Evolutionary conservation across 2,113 vertebrate species (phyloP), one percentile per base, ranked within the genome.

Genomic region (Strix uralensis): DNA sequence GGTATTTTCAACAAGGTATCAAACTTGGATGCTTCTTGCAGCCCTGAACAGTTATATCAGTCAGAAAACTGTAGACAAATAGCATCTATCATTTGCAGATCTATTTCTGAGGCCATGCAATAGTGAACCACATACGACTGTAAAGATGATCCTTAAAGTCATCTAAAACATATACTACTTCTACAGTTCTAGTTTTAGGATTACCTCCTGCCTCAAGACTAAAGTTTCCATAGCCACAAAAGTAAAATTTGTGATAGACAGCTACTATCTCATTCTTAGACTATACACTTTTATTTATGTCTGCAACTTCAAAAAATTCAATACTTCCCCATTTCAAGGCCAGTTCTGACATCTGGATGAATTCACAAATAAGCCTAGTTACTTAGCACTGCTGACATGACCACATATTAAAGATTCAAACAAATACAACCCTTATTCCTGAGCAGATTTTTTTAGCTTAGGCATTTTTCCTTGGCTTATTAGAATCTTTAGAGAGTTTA

Each of bases 391-490:
- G 44, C 42, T 54, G 46, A 82, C 59, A 80, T 25, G 66, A 92
- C 49, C 81, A 81, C 40, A 17, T 44, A 91, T 18, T 81, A 87
- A 71, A 42, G 70, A 94, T n/a, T 69, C 32, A 65, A 84, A 93
- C 54, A 92, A 88, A 92, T 4, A 66, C n/a, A 81, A 63, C 34
- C 23, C 62, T 84, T 95, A 86, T 38, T 95, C 55, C 78, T 62
- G 66, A 88, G 25, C 15, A 92, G 86, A 82, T 73, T 89, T 90
- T 83, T 70, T 92, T 47, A 63, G 78, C 51, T 91, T 55, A 87
- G 47, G 26, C 81, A 91, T 86, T 95, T 94, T 89, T 95, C 26
- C 81, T 73, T 44, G 55, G 71, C 59, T 83, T 88, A 88, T n/a
- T 82, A 70, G 62, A 91, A 51, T 51, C 47, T 73, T 85, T 51